These are phyloP conservation scores for Microctenopoma steveboyesi DNA, from an alignment of 2,797 vertebrate genomes.

Conservation along the genomic window DNA sequence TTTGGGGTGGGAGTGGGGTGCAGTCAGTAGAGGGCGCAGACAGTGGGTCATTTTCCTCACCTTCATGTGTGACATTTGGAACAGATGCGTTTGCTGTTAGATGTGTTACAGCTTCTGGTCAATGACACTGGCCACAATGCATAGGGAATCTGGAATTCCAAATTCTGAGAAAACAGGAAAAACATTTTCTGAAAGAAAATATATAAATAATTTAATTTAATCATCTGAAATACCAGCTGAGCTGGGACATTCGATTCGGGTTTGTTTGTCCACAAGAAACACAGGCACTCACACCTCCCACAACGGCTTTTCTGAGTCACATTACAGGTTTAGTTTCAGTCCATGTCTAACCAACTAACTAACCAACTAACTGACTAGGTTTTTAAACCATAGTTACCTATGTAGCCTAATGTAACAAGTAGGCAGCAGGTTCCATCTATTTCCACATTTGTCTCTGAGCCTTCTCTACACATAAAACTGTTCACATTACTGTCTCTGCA, in stretches of 20 bases:
- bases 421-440: neutral
- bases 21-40: neutral
- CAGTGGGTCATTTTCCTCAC: neutral
- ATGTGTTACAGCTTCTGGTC: neutral
- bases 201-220: too few relatives aligned
- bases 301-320: too few relatives aligned
- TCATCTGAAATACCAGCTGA: too few relatives aligned
- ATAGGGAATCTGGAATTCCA: neutral
- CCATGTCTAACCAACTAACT: neutral
- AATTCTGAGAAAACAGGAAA: neutral
- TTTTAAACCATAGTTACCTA: neutral
- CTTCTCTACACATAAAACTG: neutral
- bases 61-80: neutral
- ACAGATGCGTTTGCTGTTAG: too few relatives aligned
- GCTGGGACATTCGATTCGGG: too few relatives aligned
- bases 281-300: neutral
- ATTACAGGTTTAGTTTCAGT: neutral
- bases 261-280: neutral
- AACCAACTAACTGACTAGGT: neutral
- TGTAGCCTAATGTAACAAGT: neutral
- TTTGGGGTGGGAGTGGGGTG: too few relatives aligned
- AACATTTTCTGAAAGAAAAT: too few relatives aligned
- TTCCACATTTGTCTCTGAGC: constrained; percentile 10
- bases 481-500: constrained; percentile 23
- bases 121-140: neutral